These are phyloP conservation scores for Felis chaus DNA, from an alignment of 2,113 vertebrate species.

Conservation along the genomic window DNA sequence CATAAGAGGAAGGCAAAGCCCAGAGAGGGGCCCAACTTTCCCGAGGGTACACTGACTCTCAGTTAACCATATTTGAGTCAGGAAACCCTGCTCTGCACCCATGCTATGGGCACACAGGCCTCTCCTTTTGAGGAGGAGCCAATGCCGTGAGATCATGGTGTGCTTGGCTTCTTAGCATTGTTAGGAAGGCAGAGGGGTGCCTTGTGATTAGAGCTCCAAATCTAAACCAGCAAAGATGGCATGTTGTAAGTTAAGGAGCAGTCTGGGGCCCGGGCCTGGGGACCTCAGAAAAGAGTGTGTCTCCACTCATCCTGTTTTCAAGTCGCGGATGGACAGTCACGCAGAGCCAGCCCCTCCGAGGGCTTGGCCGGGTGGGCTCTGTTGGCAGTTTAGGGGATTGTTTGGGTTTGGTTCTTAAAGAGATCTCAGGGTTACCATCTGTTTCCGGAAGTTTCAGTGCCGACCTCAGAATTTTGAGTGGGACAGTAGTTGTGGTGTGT, in stretches of 20 bases:
- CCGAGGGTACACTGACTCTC: neutral
- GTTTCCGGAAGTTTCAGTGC: slow-evolving; percentile 51
- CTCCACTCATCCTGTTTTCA: slow-evolving; percentile 32
- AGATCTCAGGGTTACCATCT: slow-evolving; percentile 59
- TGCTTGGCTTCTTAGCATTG: neutral
- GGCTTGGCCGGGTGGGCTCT: neutral
- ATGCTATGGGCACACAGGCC: neutral
- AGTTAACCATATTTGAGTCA: neutral
- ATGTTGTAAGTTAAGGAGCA: neutral
- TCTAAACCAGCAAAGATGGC: neutral
- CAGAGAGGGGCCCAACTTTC: neutral
- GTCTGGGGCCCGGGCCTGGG: slow-evolving; percentile 44
- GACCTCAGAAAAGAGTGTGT: slow-evolving; percentile 47
- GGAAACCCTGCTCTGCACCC: neutral
- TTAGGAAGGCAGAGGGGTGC: neutral
- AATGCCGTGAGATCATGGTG: neutral
- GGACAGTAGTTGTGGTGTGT: slow-evolving; percentile 58
- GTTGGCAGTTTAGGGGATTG: neutral
- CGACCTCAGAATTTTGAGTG: slow-evolving; percentile 61
- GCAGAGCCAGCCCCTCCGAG: neutral
- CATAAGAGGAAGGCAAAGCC: neutral
- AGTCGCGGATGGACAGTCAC: slow-evolving; percentile 60
- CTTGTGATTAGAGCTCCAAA: neutral
- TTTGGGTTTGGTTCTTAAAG: slow-evolving; percentile 59
- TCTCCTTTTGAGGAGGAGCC: neutral